phyloP scores from a whole-genome alignment of 2,113 vertebrate species.

The Thamnaconus septentrionalis region DNA sequence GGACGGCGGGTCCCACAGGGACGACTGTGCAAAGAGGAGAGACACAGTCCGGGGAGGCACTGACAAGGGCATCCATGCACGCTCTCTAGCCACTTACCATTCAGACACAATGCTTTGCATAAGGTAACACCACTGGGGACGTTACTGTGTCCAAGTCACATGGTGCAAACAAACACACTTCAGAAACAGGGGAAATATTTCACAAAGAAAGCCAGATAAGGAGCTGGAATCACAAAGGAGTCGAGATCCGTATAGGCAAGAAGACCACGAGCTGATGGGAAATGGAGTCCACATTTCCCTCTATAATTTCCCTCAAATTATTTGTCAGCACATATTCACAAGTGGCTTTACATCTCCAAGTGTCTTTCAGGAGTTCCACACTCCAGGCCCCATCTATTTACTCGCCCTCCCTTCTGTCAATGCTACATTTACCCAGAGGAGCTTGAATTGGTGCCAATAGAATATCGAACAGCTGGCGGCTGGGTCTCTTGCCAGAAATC shows the following conservation, averaged over 20 bases:
- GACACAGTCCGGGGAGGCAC: slow-evolving; percentile 8
- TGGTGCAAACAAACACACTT: too few relatives aligned
- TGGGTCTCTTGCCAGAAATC: slow-evolving; percentile 50
- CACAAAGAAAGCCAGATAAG: too few relatives aligned
- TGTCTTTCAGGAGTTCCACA: background rate
- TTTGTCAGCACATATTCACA: slow-evolving; percentile 9
- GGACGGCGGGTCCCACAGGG: slow-evolving; percentile 52
- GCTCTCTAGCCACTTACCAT: slow-evolving; percentile 29
- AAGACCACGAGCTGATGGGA: too few relatives aligned
- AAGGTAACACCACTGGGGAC: background rate
- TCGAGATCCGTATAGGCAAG: too few relatives aligned
- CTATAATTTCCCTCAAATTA: slow-evolving; percentile 26
- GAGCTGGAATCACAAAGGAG: too few relatives aligned
- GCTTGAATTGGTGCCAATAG: slow-evolving; percentile 39
- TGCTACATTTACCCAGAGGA: slow-evolving; percentile 46
- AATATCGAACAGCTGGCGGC: slow-evolving; percentile 61
- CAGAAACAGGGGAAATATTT: too few relatives aligned
- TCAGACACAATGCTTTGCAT: slow-evolving; percentile 6
- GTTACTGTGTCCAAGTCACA: too few relatives aligned
- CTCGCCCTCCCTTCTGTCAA: slow-evolving; percentile 1
- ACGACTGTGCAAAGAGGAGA: slow-evolving; percentile 21
- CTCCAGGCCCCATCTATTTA: slow-evolving; percentile 9
- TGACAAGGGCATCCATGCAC: slow-evolving; percentile 28
- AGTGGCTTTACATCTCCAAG: slow-evolving; percentile 22
- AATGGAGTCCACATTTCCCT: too few relatives aligned